Conservation (phyloP, 2,888 invertebrate genomes). For the Argyresthia albistria region DNA sequence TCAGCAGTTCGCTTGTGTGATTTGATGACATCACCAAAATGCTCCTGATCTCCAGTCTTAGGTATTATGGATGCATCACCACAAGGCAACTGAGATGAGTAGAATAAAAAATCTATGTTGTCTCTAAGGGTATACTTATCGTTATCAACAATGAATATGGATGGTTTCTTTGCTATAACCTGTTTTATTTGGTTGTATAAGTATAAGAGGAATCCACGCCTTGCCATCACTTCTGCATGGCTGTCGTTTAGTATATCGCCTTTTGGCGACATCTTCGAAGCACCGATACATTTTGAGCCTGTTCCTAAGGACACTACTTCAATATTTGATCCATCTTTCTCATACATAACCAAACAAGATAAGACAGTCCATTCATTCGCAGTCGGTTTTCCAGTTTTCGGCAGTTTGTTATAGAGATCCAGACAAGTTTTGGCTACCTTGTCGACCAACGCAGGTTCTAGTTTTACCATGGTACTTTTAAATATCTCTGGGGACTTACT, state of each 20-base stretch:
- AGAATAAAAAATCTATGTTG: conserved; percentile 83
- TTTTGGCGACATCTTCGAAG: conserved; percentile 71
- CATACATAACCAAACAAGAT: conserved; percentile 77
- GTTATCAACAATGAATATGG: conserved; percentile 35
- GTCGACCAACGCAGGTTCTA: conserved; percentile 22
- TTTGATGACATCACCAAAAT: conserved; percentile 35
- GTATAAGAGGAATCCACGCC: conserved; percentile 86
- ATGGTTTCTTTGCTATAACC: conserved; percentile 29
- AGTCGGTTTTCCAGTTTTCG: conserved; percentile 87
- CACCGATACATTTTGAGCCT: conserved; percentile 93
- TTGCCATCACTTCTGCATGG: conserved; percentile 91
- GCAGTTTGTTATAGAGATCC: conserved; percentile 72
- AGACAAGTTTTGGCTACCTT: conserved; percentile 73
- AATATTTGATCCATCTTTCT: conserved; percentile 30
- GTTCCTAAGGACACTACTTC: conserved; percentile 88
- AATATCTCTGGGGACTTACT: too few species aligned
- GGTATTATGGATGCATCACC: conserved; percentile 93
- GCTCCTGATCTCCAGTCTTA: conserved; percentile 44
- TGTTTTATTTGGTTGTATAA: conserved; percentile 75
- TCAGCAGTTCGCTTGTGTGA: conserved; percentile 26
- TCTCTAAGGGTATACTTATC: conserved; percentile 63
- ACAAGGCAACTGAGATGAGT: conserved; percentile 91
- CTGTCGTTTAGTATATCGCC: conserved; percentile 90
- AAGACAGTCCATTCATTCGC: conserved; percentile 87
- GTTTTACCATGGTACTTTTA: too few species aligned